Evolutionary conservation across 1,140 invertebrate genomes (phyloP).

Genomic region (Lucilia cuprina): DNA sequence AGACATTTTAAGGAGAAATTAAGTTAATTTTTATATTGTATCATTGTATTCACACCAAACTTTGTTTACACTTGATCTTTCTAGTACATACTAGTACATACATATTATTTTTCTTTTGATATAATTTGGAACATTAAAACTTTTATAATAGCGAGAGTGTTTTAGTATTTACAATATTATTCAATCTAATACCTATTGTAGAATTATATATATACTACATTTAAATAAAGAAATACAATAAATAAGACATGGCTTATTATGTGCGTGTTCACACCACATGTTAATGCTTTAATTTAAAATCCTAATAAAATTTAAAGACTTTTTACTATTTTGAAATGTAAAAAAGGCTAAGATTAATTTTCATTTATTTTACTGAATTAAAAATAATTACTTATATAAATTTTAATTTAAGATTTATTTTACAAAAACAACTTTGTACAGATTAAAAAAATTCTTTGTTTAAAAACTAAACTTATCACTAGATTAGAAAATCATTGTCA

Average conservation of each 20-base stretch:
- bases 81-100: neutral
- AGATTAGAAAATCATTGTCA: neutral
- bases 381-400: too few species aligned
- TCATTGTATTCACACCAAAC: neutral
- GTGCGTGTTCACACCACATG: neutral
- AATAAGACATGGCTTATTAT: neutral
- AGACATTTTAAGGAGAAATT: neutral
- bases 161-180: neutral
- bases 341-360: too few species aligned
- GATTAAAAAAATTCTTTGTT: too few species aligned
- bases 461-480: too few species aligned
- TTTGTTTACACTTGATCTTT: neutral
- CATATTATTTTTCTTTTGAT: neutral
- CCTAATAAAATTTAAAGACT: neutral
- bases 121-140: constrained; percentile 10
- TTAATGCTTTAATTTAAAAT: neutral
- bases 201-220: neutral
- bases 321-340: neutral
- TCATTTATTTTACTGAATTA: too few species aligned
- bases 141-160: neutral
- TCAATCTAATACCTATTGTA: neutral
- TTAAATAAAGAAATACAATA: neutral
- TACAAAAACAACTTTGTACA: too few species aligned
- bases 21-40: neutral
- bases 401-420: neutral